Evolutionary conservation across 2,797 vertebrate species (phyloP), one percentile per base, ranked within the genome.

Genomic region (Centroberyx gerrardi): DNA sequence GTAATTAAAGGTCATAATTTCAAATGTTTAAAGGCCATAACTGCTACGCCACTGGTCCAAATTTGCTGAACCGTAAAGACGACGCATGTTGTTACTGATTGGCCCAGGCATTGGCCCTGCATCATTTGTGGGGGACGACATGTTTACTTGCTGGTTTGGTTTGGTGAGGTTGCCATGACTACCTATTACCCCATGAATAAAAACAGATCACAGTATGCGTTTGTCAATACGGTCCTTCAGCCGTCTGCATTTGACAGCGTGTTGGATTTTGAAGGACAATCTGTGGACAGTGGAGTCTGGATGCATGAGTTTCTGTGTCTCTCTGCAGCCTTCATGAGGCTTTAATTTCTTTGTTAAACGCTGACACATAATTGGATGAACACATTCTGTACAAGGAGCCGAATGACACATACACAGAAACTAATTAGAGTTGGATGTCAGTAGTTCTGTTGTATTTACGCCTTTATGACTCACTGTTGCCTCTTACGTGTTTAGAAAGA

Each of bases 401-500:
- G 62, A 82, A 68, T 74, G 78, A 74, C 79, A 84, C 68, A 13
- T 38, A 36, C 62, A 60, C 5, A 44, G 76, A 63, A 17, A 59
- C 59, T 74, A 74, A 87, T 90, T 77, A 80, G 44, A 22, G 8
- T 8, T 1, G 18, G 8, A 12, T 53, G 51, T 27, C 17, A n/a
- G 48, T n/a, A 22, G 60, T 38, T 28, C 7, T 52, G 28, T 64
- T 15, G 28, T 27, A 5, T 51, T 33, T 9, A 10, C 46, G 54
- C 15, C 52, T 28, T 48, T 2, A 5, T 27, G 66, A 79, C 78
- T 89, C 67, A 78, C 44, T 67, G 15, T 48, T 46, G 54, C 42
- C 7, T 73, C 46, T 62, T 13, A 15, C 70, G 65, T 87, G 64
- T 74, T 63, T 74, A 0, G 5, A 51, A 38, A 76, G 62, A 81